These are phyloP conservation scores for Nanorana parkeri DNA, from an alignment of 2,113 vertebrate genomes.

Conservation along the genomic window DNA sequence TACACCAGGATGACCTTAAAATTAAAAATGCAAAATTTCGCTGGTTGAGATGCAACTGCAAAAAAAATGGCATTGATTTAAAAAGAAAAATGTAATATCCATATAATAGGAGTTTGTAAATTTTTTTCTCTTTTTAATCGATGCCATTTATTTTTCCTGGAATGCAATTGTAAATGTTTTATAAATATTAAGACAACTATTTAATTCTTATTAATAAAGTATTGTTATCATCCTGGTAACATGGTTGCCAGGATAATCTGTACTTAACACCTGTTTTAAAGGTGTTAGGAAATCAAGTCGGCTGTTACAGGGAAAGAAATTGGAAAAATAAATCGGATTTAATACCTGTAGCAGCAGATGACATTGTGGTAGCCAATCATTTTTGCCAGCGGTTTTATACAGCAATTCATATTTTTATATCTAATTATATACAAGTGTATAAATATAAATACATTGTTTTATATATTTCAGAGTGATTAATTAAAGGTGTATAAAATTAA, in stretches of 20 bases:
- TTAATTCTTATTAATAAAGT: constrained; percentile 37
- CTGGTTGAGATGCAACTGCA: no score
- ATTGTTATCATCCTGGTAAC: constrained; percentile 16
- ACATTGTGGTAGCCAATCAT: constrained; percentile 19
- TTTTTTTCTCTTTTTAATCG: no score
- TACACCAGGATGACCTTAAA: no score
- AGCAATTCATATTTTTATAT: constrained; percentile 54
- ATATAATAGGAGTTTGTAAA: neutral
- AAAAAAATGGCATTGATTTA: no score
- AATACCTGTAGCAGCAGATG: constrained; percentile 14
- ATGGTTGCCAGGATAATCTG: constrained; percentile 6
- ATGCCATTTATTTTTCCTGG: neutral
- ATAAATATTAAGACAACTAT: constrained; percentile 25
- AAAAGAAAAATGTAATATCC: no score
- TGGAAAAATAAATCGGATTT: neutral
- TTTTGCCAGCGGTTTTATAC: constrained; percentile 43
- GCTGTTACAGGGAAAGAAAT: neutral
- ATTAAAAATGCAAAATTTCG: no score
- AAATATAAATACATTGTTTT: constrained; percentile 52
- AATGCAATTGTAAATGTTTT: constrained; percentile 34
- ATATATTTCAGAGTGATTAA: constrained; percentile 55
- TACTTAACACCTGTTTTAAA: constrained; percentile 46
- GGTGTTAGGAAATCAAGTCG: constrained; percentile 7
- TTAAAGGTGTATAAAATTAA: constrained; percentile 46
- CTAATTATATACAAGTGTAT: constrained; percentile 50